Evolutionary conservation across 2,888 invertebrate genomes (phyloP).

Genomic region (Endotricha flammealis): DNA sequence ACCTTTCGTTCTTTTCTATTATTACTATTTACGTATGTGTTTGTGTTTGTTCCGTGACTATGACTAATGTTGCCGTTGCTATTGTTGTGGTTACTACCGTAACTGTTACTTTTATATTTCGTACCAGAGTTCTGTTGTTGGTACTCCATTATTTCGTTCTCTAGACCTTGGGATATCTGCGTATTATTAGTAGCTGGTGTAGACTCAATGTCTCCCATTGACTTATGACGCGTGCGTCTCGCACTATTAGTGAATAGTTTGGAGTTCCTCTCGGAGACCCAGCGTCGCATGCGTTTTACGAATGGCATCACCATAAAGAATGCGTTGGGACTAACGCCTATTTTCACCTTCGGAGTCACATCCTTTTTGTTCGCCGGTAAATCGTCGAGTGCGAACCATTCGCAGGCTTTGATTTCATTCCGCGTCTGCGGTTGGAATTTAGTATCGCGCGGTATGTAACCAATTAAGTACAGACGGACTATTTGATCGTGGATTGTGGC

Average conservation of each 20-base stretch:
- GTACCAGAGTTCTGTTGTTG: conserved; percentile 46
- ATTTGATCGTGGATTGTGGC: conserved; percentile 93
- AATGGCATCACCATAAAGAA: conserved; percentile 98
- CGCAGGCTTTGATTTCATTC: conserved; percentile 94
- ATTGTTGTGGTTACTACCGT: conserved; percentile 3
- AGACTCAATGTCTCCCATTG: conserved; percentile 82
- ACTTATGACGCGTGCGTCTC: conserved; percentile 83
- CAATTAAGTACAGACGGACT: conserved; percentile 93
- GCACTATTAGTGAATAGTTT: conserved; percentile 48
- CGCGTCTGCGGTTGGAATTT: conserved; percentile 90
- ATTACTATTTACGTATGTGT: conserved; percentile 29
- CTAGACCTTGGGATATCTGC: conserved; percentile 56
- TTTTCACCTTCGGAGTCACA: conserved; percentile 88
- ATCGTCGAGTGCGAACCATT: conserved; percentile 94
- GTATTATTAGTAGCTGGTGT: conserved; percentile 51
- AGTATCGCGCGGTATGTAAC: conserved; percentile 88
- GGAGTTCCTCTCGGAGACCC: conserved; percentile 77
- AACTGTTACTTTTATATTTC: conserved; percentile 27
- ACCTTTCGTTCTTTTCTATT: conserved; percentile 59
- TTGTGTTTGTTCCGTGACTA: conserved; percentile 25
- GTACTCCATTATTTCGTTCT: conserved; percentile 65
- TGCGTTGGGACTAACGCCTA: conserved; percentile 90
- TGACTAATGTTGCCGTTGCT: no score
- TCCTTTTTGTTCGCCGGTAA: conserved; percentile 92
- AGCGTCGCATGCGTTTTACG: conserved; percentile 88